Evolutionary conservation across 2,113 vertebrate genomes (phyloP), one percentile per base, ranked within the genome.

Genomic region (Paramormyrops kingsleyae): DNA sequence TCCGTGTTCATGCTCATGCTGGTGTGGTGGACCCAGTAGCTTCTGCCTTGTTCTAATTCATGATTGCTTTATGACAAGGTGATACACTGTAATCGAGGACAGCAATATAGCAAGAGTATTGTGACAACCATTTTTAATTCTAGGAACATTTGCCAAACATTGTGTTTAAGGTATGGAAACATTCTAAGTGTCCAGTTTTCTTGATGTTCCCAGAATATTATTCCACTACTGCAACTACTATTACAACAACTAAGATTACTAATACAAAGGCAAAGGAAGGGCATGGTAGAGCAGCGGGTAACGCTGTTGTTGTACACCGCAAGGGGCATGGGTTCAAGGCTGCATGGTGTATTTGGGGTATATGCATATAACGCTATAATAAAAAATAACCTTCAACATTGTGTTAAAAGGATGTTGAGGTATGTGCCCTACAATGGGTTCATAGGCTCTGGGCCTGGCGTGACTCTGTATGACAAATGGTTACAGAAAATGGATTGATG

Each of bases 1-100:
- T 90, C 92, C 92, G 89, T 93, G 93, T 93, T 90, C 92, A 87
- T 90, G 46, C 89, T 47, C 85, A 35, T 13, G 49, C 89, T 88
- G 90, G 94, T 93, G 90, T 91, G 88, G 92, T 70, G 49, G 87
- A 83, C 91, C 92, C 92, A 92, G 93, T 89, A 92, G 93, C 94
- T 93, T 84, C 87, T 87, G 24, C 66, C 10, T 4, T 80, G 47
- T 80, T 66, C 6, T 44, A 31, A 15, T 83, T 27, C 50, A 47
- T 89, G 83, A 47, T 17, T 24, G 80, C n/a, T 44, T 27, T 8
- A 52, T 84, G 77, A 83, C 4, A 77, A 27, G 27, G 44, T 56
- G 74, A 7, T 9, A 9, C 35, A 6, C 39, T 84, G 39, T 84
- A 84, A 47, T 47, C 0, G 3, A 21, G 49, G 77, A 19, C 15